Base-by-base conservation (phyloP, 2,888 invertebrate genomes). In the Pyrocoelia pectoralis region DNA sequence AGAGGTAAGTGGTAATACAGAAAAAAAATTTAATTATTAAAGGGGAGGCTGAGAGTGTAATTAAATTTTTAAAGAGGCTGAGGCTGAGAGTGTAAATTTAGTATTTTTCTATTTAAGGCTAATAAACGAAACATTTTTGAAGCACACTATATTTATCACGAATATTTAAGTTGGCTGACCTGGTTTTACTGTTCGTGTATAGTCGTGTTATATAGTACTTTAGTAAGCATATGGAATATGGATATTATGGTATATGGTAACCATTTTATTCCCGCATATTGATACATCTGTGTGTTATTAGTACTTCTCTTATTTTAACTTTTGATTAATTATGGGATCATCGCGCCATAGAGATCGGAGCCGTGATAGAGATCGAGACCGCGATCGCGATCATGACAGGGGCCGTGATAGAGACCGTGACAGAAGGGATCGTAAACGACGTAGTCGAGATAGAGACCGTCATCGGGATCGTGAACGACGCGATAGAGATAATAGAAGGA, bases 251-350 rank as follows among this genome's bases (percentile, higher is more conserved):
- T 6, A 6, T 38, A 43, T 8, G 13, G 43, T 43, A 43, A 43
- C 8, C 13, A 40, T 12, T 12, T 43, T 2, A 43, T 13, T 43
- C 6, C 15, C 43, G 13, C 2, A 43, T 3, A 10, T 13, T 29
- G 10, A 9, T 38, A 43, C 24, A 6, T 24, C 6, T 3, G 4
- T 24, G 24, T 24, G 24, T 24, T 24, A 5, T 6, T 24, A 5
- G 24, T 24, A 24, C 6, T 24, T 24, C 4, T 28, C 5, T 51
- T 17, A 29, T 13, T 12, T 24, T 24, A 33, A 10, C 33, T 3
- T 6, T 33, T 38, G 1, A 10, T 10, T 13, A 43, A 57, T 65
- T 61, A 86, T 86, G 86, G 85, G 86, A 72, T 78, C 78, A 2
- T 85, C 86, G 61, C 70, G 76, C 6, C 73, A 74, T 54, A 66